Percentiles rank a stretch among this genome's conserved stretches.
Evolutionary conservation across 2,888 invertebrate genomes (phyloP).

Genomic region (Trilocha varians): DNA sequence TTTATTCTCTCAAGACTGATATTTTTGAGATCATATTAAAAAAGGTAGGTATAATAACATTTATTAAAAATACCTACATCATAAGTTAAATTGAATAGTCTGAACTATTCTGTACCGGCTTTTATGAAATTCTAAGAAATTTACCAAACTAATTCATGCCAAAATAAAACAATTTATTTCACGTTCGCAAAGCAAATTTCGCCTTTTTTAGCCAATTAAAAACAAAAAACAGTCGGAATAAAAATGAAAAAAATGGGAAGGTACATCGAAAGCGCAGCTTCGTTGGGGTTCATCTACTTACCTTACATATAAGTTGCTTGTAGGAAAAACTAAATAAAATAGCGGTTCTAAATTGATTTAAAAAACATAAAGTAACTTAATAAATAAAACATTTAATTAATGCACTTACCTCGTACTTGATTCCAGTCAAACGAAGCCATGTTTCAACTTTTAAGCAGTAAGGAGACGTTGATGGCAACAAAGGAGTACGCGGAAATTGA

Average conservation of each 20-base stretch:
- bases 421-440: constrained; percentile 91
- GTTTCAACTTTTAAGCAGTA: constrained; percentile 97
- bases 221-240: not conserved
- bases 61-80: too few species aligned
- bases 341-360: too few species aligned
- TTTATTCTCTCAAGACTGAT: too few species aligned
- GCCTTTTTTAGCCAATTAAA: constrained; percentile 1
- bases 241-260: not conserved
- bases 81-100: too few species aligned
- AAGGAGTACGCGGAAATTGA: constrained; percentile 92
- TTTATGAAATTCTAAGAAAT: too few species aligned
- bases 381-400: constrained; percentile 5
- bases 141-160: too few species aligned
- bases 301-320: too few species aligned
- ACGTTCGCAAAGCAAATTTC: constrained; percentile 19
- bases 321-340: too few species aligned
- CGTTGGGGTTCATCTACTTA: constrained; percentile 3
- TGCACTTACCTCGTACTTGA: constrained; percentile 92
- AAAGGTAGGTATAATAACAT: too few species aligned
- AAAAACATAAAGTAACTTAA: too few species aligned
- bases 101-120: too few species aligned
- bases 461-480: constrained; percentile 91
- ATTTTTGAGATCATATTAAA: too few species aligned
- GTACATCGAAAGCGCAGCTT: constrained; percentile 3
- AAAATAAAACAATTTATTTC: not conserved